Conservation (phyloP, 2,113 vertebrate species). For the Megaceryle maxima region DNA sequence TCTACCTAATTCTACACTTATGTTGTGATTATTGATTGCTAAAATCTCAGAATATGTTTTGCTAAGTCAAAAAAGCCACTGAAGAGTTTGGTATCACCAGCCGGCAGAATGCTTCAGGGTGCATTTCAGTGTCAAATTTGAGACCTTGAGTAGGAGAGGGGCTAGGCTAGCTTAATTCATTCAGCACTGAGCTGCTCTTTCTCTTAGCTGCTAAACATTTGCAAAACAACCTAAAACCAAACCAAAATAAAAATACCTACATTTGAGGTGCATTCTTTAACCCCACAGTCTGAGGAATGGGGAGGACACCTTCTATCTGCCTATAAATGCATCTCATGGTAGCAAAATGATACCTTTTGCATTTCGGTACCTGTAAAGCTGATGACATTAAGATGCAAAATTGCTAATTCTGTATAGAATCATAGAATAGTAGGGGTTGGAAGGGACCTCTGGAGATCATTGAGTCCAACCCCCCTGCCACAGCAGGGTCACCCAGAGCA, state of each 20-base stretch:
- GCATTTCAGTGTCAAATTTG: rapidly evolving
- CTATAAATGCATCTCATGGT: background rate
- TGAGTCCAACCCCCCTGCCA: no score
- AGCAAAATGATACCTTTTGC: background rate
- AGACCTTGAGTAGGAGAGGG: background rate
- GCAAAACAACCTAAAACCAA: background rate
- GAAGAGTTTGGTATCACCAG: background rate
- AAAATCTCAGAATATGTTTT: background rate
- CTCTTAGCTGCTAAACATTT: background rate
- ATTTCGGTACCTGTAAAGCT: background rate
- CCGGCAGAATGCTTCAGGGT: background rate
- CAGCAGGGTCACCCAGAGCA: no score
- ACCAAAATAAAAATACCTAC: background rate
- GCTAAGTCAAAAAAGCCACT: background rate
- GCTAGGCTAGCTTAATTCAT: background rate
- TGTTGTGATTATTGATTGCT: background rate
- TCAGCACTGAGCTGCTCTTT: background rate
- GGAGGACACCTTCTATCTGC: no score
- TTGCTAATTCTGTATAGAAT: background rate
- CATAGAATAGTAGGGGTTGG: no score
- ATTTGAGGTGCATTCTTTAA: background rate
- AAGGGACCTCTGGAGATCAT: no score
- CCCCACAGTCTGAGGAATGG: background rate
- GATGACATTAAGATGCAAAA: background rate
- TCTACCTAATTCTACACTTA: background rate